phyloP scores from a whole-genome alignment of 2,113 vertebrate species.

The Dolichallabes microphthalmus region DNA sequence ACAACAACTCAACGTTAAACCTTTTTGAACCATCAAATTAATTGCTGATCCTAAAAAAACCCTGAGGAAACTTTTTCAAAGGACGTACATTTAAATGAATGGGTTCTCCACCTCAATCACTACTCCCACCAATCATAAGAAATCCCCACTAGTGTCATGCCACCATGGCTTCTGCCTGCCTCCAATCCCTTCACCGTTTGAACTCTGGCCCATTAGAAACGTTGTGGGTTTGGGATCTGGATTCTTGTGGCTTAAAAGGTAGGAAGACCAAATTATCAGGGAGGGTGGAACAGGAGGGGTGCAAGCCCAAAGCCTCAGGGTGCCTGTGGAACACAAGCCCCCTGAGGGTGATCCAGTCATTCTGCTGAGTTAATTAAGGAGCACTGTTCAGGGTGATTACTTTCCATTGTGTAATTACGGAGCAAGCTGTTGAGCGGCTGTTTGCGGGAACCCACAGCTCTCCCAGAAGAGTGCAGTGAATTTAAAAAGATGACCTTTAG shows the following conservation, averaged over 20 bases:
- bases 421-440: conserved; percentile 70
- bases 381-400: conserved; percentile 76
- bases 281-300: conserved; percentile 36
- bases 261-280: neutral
- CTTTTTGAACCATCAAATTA: neutral
- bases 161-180: neutral
- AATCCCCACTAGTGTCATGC: neutral
- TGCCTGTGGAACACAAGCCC: conserved; percentile 57
- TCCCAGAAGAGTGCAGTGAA: conserved; percentile 57
- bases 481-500: conserved; percentile 55
- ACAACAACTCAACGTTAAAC: neutral
- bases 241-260: conserved; percentile 4
- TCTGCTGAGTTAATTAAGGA: conserved; percentile 77
- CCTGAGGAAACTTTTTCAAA: neutral
- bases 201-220: neutral
- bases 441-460: conserved; percentile 62
- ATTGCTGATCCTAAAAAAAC: neutral
- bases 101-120: neutral
- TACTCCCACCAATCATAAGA: neutral
- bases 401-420: conserved; percentile 78
- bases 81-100: neutral
- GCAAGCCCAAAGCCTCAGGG: conserved; percentile 52
- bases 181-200: neutral
- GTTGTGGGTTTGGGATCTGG: neutral
- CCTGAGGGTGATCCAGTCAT: conserved; percentile 65